Conservation (phyloP, 2,888 invertebrate genomes). For the Polymixis lichenea region DNA sequence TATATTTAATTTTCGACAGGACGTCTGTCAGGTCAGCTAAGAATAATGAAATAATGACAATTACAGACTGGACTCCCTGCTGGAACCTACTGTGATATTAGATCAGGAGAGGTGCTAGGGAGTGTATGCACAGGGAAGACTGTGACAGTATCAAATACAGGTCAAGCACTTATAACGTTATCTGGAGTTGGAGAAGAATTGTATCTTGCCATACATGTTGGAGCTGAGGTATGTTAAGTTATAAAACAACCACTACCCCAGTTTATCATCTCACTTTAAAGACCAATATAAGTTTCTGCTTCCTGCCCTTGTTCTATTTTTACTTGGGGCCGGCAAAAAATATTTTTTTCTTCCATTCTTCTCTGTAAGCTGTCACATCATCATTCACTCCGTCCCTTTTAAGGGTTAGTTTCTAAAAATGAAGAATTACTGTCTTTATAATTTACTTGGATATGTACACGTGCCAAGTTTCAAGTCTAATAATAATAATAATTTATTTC, state of each 20-base stretch:
- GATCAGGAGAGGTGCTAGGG: conserved; percentile 89
- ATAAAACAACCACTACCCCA: not conserved
- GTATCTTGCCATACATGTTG: conserved; percentile 91
- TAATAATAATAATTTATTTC: too few relatives aligned
- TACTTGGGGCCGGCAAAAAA: not conserved
- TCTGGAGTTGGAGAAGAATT: conserved; percentile 89
- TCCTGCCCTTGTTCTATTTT: not conserved
- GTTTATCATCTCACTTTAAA: not conserved
- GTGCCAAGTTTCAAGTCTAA: too few relatives aligned
- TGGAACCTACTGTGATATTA: conserved; percentile 95
- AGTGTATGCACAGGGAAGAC: conserved; percentile 91
- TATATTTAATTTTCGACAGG: too few relatives aligned
- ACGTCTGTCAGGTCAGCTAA: too few relatives aligned
- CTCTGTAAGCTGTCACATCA: not conserved
- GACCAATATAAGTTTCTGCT: not conserved
- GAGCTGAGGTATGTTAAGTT: conserved; percentile 75
- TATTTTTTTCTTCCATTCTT: not conserved
- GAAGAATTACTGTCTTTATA: too few relatives aligned
- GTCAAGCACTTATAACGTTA: conserved; percentile 89
- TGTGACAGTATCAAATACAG: conserved; percentile 89
- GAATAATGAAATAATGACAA: not conserved
- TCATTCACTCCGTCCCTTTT: too few relatives aligned
- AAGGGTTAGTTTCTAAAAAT: too few relatives aligned
- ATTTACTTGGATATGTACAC: too few relatives aligned
- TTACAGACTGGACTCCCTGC: conserved; percentile 91